Conservation (phyloP, 2,113 vertebrate genomes). For the Vanacampus margaritifer region DNA sequence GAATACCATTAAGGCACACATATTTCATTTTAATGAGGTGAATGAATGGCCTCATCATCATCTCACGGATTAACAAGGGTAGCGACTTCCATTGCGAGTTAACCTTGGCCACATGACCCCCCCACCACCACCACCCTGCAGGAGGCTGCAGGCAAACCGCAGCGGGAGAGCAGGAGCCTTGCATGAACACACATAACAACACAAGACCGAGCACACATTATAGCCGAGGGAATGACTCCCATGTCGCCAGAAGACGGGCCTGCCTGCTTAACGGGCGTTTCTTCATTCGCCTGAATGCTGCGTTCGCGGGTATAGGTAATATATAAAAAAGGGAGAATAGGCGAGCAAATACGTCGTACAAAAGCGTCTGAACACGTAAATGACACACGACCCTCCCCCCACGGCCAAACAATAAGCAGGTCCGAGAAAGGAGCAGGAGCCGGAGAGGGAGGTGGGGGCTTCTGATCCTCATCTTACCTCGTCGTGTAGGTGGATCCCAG, state of each 20-base stretch:
- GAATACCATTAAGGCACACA: not conserved
- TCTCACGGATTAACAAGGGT: not conserved
- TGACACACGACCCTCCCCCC: slow-evolving; percentile 70
- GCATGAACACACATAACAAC: not conserved
- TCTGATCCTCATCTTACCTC: slow-evolving; percentile 67
- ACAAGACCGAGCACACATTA: slow-evolving; percentile 4
- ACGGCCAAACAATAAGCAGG: slow-evolving; percentile 72
- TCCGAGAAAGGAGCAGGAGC: slow-evolving; percentile 47
- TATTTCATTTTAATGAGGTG: not conserved
- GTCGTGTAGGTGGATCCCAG: slow-evolving; percentile 25
- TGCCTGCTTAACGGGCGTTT: not conserved
- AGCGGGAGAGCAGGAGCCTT: not conserved
- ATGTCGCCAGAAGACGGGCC: slow-evolving; percentile 23
- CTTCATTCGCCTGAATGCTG: not conserved
- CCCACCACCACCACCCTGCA: slow-evolving; percentile 22
- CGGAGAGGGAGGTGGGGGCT: slow-evolving; percentile 1
- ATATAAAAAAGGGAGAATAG: not conserved
- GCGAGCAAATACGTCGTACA: not conserved
- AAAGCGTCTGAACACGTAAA: slow-evolving; percentile 33
- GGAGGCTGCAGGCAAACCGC: slow-evolving; percentile 20
- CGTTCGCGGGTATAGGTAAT: not conserved
- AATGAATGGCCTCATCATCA: not conserved
- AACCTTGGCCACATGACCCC: slow-evolving; percentile 60
- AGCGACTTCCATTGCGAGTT: slow-evolving; percentile 18
- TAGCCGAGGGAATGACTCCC: slow-evolving; percentile 12